These are phyloP conservation scores for Syngnathus rostellatus DNA, from an alignment of 2,797 vertebrate species.

Conservation along the genomic window DNA sequence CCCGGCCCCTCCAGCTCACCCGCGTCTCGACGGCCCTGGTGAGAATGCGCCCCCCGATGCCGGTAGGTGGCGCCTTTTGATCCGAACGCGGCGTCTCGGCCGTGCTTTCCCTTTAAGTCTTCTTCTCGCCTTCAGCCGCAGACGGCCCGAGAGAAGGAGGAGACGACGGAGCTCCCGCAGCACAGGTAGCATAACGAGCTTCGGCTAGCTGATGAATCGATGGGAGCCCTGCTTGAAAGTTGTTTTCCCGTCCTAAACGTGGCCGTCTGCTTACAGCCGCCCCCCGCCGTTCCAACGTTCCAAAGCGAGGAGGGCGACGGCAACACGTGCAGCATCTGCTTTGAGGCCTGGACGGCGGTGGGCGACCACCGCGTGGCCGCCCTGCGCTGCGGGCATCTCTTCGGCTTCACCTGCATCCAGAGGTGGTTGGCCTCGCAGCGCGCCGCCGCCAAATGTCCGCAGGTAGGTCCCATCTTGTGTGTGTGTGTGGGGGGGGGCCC, in stretches of 20 bases:
- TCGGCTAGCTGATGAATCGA: too few species aligned
- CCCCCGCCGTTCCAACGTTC: rapidly evolving
- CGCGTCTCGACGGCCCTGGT: conserved; percentile 3
- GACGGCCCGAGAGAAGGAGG: neutral
- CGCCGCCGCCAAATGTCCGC: conserved; percentile 83
- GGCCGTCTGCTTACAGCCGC: conserved; percentile 1
- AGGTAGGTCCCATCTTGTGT: conserved; percentile 65
- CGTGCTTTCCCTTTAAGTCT: too few species aligned
- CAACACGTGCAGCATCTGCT: conserved; percentile 87
- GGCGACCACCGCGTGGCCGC: conserved; percentile 86
- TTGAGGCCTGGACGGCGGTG: conserved; percentile 87
- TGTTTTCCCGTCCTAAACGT: neutral
- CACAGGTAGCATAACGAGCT: too few species aligned
- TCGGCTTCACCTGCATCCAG: conserved; percentile 85
- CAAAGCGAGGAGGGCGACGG: conserved; percentile 72
- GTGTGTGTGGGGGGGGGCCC: too few species aligned
- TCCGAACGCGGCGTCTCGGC: too few species aligned
- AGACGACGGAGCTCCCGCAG: too few species aligned
- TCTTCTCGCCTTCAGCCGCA: neutral
- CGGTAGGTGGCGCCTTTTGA: neutral
- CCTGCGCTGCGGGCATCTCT: conserved; percentile 89
- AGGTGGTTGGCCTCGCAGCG: conserved; percentile 85
- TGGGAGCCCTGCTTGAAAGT: neutral
- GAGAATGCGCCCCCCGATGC: neutral
- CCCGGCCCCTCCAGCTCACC: neutral